These are phyloP conservation scores for Sesia bembeciformis DNA, from an alignment of 2,888 invertebrate genomes.

Conservation along the genomic window DNA sequence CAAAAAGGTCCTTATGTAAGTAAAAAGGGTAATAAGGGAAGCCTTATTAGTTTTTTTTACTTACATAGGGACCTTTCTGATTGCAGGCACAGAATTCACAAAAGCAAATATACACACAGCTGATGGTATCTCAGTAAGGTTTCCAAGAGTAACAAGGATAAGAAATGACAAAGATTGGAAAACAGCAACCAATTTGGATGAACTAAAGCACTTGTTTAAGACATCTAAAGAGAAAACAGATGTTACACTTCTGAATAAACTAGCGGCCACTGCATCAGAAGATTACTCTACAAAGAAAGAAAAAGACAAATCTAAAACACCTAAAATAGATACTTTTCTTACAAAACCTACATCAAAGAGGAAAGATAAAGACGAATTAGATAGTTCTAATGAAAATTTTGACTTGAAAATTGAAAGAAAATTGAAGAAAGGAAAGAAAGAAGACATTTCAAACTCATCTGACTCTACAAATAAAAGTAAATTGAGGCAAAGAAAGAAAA, in stretches of 20 bases:
- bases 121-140: constrained; percentile 93
- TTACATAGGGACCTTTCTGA: neutral
- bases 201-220: constrained; percentile 79
- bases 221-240: constrained; percentile 80
- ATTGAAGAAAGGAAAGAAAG: constrained; percentile 5
- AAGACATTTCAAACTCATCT: constrained; percentile 3
- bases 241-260: constrained; percentile 68
- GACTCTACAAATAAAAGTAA: constrained; percentile 9
- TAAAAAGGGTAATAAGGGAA: too few relatives aligned
- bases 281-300: constrained; percentile 35
- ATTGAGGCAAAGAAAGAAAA: constrained; percentile 10
- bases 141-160: constrained; percentile 90
- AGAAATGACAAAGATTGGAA: constrained; percentile 90
- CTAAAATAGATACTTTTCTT: constrained; percentile 17
- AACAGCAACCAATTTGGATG: constrained; percentile 85
- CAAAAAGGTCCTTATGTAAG: too few relatives aligned
- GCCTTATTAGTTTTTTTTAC: too few relatives aligned
- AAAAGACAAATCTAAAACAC: constrained; percentile 22
- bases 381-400: too few relatives aligned
- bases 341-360: neutral
- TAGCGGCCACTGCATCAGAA: constrained; percentile 34
- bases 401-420: neutral
- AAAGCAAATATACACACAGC: constrained; percentile 91
- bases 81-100: constrained; percentile 82
- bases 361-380: neutral